Conservation (phyloP, 2,797 vertebrate genomes). For the Acrossocheilus wenchowensis region DNA sequence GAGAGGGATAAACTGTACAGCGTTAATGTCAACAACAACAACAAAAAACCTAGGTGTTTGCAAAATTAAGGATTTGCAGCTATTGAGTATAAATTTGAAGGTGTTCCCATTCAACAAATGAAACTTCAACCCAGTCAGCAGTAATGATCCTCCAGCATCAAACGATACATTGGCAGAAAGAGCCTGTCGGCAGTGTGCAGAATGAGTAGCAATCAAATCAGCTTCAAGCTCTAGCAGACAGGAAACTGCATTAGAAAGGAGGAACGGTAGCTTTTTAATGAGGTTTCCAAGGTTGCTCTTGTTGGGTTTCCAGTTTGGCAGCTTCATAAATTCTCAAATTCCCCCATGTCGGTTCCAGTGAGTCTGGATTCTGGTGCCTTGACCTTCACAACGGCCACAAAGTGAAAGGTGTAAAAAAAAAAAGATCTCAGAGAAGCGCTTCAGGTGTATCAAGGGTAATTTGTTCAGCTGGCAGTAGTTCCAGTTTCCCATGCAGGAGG, state of each 20-base stretch:
- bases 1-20: not conserved
- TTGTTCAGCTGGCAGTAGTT: not conserved
- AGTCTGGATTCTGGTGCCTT: slow-evolving; percentile 1
- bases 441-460: not conserved
- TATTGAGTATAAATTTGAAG: not conserved
- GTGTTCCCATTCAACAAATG: not conserved
- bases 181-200: not conserved
- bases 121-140: not conserved
- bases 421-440: not conserved
- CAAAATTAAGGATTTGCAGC: not conserved
- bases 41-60: not conserved
- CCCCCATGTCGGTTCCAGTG: not conserved
- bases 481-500: not conserved
- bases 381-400: slow-evolving; percentile 20
- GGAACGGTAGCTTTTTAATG: slow-evolving; percentile 9
- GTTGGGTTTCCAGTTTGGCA: slow-evolving; percentile 4
- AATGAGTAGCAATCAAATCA: not conserved
- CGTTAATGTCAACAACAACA: not conserved
- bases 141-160: not conserved
- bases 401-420: slow-evolving; percentile 1
- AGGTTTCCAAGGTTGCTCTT: slow-evolving; percentile 20
- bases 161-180: not conserved
- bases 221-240: slow-evolving; percentile 12
- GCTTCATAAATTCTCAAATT: slow-evolving; percentile 17
- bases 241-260: not conserved